Base-by-base conservation (phyloP, 2,888 invertebrate species). In the Ophion slaviceki region DNA sequence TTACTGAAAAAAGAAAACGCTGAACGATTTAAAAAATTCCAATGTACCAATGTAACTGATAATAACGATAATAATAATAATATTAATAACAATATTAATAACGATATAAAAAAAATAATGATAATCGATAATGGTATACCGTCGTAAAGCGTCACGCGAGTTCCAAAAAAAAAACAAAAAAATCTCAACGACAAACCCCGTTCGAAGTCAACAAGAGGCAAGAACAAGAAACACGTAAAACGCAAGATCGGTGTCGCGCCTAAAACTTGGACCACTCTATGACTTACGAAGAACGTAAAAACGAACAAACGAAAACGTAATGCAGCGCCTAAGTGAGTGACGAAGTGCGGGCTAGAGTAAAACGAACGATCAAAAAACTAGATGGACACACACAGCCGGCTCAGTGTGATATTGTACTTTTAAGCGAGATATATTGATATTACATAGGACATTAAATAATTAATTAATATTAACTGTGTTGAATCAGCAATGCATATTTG, bases 1-100 rank as follows among this genome's bases (percentile, higher is more conserved):
- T 95, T 96, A 96, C 96, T 96, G 47, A 47, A 47, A 11, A 14
- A 47, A 91, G 90, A 89, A 53, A 53, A 57, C 64, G 71, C 45
- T 64, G 67, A 68, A 68, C 45, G 79, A 64, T 84, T 87, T 40
- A 67, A 64, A 75, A 81, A 74, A 74, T 83, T 82, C 83, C 79
- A 87, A 85, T 84, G 79, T 80, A 85, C 85, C 85, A 85, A 81
- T 79, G 77, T 85, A 79, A 78, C 77, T 80, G 72, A 82, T 76
- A 80, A 80, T 76, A 82, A 82, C 67, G 66, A 88, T 53, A 79
- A 71, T 68, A 78, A 68, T 67, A 59, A 61, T 70, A 62, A 76
- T 78, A 78, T 70, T 70, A 78, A 59, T 61, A 78, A 78, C 59
- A 78, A 61, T 68, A 57, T 45, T 67, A 75, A 75, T 75, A 62